Percentiles rank a stretch among this genome's conserved stretches.
Conservation (phyloP, 1,140 invertebrate genomes). For the Bombus vancouverensis region DNA sequence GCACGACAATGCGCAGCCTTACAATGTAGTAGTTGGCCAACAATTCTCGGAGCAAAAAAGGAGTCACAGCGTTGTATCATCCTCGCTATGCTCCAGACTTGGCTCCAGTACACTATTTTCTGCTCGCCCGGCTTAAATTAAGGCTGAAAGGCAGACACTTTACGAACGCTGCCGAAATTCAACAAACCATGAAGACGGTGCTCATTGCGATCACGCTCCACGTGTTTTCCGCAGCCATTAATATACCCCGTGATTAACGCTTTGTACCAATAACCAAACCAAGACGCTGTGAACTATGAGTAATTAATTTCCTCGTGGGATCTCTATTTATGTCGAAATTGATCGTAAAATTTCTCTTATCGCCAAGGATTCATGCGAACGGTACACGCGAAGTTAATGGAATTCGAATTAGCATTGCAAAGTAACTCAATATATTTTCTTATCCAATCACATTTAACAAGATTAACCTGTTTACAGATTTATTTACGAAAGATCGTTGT, state of each 20-base stretch:
- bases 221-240: slow-evolving; percentile 10
- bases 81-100: neutral
- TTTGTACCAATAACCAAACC: slow-evolving; percentile 10
- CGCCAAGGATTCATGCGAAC: neutral
- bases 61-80: slow-evolving; percentile 2
- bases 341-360: neutral
- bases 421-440: neutral
- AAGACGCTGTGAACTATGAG: neutral
- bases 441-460: neutral
- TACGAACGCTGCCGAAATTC: slow-evolving; percentile 36
- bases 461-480: neutral
- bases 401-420: slow-evolving; percentile 11
- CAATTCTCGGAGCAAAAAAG: slow-evolving; percentile 5
- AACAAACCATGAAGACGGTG: slow-evolving; percentile 34
- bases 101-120: slow-evolving; percentile 31
- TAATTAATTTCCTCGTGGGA: neutral
- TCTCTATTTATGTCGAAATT: neutral
- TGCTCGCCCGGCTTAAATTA: slow-evolving; percentile 36
- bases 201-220: slow-evolving; percentile 23
- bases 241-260: slow-evolving; percentile 26
- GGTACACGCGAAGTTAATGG: neutral
- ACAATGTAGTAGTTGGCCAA: slow-evolving; percentile 3
- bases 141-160: slow-evolving; percentile 40
- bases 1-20: neutral
- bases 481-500: neutral